Evolutionary conservation across 1,140 invertebrate genomes (phyloP).

Genomic region (Solenopsis fugax): DNA sequence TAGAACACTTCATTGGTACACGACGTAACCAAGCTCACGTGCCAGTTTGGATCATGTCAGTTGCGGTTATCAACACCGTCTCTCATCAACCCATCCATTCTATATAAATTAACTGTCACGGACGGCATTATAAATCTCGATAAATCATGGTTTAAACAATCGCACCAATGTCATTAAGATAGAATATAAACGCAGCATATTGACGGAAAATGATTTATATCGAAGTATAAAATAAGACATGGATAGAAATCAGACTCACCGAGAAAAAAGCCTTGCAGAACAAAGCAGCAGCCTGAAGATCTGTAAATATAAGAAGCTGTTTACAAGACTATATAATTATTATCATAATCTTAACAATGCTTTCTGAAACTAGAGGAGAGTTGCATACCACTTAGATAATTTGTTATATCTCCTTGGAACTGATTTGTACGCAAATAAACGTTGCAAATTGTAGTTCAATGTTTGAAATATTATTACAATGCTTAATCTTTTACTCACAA

Average conservation of each 20-base stretch:
- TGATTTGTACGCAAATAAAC: too few species aligned
- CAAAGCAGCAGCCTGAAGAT: neutral
- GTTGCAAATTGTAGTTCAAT: too few species aligned
- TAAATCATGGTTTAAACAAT: neutral
- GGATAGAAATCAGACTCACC: neutral
- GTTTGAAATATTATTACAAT: too few species aligned
- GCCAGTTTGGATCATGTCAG: constrained; percentile 11
- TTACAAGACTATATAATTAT: neutral
- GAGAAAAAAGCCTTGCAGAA: neutral
- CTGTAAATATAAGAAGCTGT: neutral
- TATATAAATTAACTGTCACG: constrained; percentile 19
- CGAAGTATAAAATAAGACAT: neutral
- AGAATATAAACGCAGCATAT: too few species aligned
- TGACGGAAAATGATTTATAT: neutral
- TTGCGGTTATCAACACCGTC: constrained; percentile 15
- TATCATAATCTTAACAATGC: neutral
- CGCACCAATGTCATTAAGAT: neutral
- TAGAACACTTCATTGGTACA: constrained; percentile 54
- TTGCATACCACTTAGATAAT: too few species aligned
- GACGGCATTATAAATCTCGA: neutral
- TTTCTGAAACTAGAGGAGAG: neutral
- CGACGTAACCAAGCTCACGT: constrained; percentile 25
- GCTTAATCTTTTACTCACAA: too few species aligned
- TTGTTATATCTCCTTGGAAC: too few species aligned
- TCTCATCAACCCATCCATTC: constrained; percentile 7